Evolutionary conservation across 2,113 vertebrate genomes (phyloP), one percentile per base, ranked within the genome.

Genomic region (Numida meleagris): DNA sequence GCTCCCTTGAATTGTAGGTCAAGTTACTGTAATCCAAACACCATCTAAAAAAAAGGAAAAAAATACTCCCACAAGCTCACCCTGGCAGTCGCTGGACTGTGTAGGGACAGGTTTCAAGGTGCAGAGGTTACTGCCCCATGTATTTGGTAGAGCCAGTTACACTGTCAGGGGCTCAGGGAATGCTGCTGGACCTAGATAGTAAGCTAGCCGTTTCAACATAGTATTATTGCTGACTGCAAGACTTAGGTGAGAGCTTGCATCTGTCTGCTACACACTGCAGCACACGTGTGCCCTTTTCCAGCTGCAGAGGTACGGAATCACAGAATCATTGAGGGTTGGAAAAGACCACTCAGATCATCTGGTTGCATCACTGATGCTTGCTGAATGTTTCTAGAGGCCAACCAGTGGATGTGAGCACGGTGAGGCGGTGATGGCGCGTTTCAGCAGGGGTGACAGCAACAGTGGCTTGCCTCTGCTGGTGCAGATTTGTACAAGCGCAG

Each of bases 1-100:
- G 33, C 86, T 94, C 62, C 55, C 94, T 40, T 84, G 58, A 73
- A 48, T 95, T 96, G 84, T 29, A 82, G 75, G 67, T 94, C n/a
- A 25, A 18, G 63, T 15, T 29, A 25, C 72, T 82, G 72, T 88
- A 94, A 89, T 88, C 77, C 75, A 86, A 94, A 88, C 38, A 23
- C 24, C 9, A 1, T 62, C 78, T 14, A 21, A 19, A 6, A 25
- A n/a, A n/a, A n/a, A n/a, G n/a, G n/a, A 33, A 58, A 71, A 10
- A 45, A 61, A 61, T 19, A n/a, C 7, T 3, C 23, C 42, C 8
- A 1, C 67, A 38, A 1, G 50, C 45, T 46, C n/a, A 13, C 18
- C 46, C 36, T 2, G 0, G 33, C 0, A 1, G 42, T 43, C n/a
- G n/a, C 0, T 23, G 8, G n/a, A n/a, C n/a, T 23, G 34, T 43